Base-by-base conservation (phyloP, 2,113 vertebrate species). In the Arothron firmamentum region DNA sequence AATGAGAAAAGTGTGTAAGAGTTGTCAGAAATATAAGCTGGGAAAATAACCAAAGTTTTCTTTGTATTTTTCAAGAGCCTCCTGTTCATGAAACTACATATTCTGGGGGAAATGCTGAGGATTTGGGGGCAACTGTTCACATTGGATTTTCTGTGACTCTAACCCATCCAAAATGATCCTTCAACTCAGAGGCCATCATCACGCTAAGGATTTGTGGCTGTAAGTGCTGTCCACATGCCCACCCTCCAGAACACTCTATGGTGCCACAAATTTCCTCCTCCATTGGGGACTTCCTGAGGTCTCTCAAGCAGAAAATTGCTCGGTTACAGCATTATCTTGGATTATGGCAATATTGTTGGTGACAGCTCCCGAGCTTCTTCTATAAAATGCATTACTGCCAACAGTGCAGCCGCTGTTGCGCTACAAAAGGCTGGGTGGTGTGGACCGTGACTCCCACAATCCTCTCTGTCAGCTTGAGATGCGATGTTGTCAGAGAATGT, bases 241-340 rank as follows among this genome's bases (percentile, higher is more conserved):
- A 88, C 82, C 85, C 84, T 88, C 83, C 86, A 88, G 67, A 87
- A 84, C 87, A 87, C 87, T 90, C 86, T 84, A 77, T 80, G 84
- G 81, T 79, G 86, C 85, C 88, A 87, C 87, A 91, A 85, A 91
- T 88, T 85, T 89, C 86, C 84, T 86, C 86, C 83, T 90, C 85
- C 83, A 88, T 70, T 88, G 78, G 80, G 77, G 84, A 90, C 85
- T 89, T 88, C 83, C 87, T 84, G 80, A 88, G 87, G 87, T 90
- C 87, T 90, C 81, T 90, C 79, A 78, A 88, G 88, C 86, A 88
- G 89, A 92, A 92, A 92, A 91, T 92, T 92, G 90, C 87, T 89
- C 88, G 70, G 89, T 90, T 91, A 88, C 69, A 80, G 87, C 87
- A 90, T 92, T 90, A 91, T 91, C 90, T 85, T 88, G 90, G 90